phyloP scores from a whole-genome alignment of 2,888 invertebrate genomes.

The Xylota sylvarum region DNA sequence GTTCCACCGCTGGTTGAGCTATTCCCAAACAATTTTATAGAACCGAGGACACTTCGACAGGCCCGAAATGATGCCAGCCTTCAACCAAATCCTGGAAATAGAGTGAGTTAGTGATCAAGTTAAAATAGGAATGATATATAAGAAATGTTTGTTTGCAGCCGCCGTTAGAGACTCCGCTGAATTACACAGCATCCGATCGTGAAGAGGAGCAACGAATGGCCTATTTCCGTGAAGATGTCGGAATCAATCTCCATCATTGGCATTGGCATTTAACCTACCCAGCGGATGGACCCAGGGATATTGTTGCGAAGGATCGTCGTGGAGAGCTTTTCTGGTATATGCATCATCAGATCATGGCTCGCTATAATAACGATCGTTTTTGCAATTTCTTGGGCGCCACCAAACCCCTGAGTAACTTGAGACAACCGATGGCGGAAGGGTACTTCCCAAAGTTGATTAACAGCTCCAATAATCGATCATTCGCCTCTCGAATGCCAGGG shows the following conservation, averaged over 20 bases:
- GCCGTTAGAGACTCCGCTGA: slow-evolving; percentile 88
- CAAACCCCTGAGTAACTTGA: slow-evolving; percentile 88
- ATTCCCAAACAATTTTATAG: slow-evolving; percentile 92
- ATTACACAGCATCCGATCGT: slow-evolving; percentile 89
- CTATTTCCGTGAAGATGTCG: slow-evolving; percentile 92
- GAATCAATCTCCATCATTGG: slow-evolving; percentile 94
- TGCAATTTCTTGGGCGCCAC: slow-evolving; percentile 83
- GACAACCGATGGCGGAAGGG: slow-evolving; percentile 89
- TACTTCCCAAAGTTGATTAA: slow-evolving; percentile 92
- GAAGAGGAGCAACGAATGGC: slow-evolving; percentile 92
- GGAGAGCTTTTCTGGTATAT: slow-evolving; percentile 89
- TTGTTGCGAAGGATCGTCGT: slow-evolving; percentile 89
- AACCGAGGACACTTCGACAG: slow-evolving; percentile 88
- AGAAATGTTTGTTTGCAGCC: background rate
- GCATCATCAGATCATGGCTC: slow-evolving; percentile 86
- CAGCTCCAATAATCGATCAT: slow-evolving; percentile 87
- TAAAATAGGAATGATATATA: background rate
- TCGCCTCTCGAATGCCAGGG: slow-evolving; percentile 88
- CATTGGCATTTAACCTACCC: slow-evolving; percentile 94
- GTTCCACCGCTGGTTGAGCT: slow-evolving; percentile 89
- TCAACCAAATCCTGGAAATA: slow-evolving; percentile 84
- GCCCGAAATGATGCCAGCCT: slow-evolving; percentile 89
- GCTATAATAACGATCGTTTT: slow-evolving; percentile 90
- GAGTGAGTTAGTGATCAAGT: slow-evolving; percentile 79
- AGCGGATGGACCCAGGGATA: slow-evolving; percentile 86